These are phyloP conservation scores for Leptinotarsa lineolata DNA, from an alignment of 1,140 invertebrate species.

Conservation along the genomic window DNA sequence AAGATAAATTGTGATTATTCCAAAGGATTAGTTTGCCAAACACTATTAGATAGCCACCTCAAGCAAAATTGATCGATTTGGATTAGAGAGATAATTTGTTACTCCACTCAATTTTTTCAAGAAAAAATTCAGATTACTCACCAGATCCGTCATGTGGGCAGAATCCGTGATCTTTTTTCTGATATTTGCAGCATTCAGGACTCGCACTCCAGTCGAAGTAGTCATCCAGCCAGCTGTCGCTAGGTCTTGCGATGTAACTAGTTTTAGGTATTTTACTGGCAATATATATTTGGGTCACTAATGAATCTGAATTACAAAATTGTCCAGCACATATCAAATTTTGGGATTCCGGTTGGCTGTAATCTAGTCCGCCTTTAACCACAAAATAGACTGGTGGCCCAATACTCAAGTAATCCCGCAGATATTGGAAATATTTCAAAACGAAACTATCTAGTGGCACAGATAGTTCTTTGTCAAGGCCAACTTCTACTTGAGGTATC, in stretches of 20 bases:
- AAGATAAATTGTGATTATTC: too few relatives aligned
- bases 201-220: slow-evolving; percentile 86
- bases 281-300: slow-evolving; percentile 81
- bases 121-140: slow-evolving; percentile 15
- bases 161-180: slow-evolving; percentile 63
- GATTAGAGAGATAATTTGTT: too few relatives aligned
- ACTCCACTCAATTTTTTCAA: slow-evolving; percentile 13
- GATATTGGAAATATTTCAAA: slow-evolving; percentile 84
- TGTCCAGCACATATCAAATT: slow-evolving; percentile 85
- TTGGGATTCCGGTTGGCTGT: slow-evolving; percentile 71
- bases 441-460: slow-evolving; percentile 97
- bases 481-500: slow-evolving; percentile 86
- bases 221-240: slow-evolving; percentile 95
- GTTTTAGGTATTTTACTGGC: slow-evolving; percentile 71
- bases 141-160: slow-evolving; percentile 64
- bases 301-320: slow-evolving; percentile 79
- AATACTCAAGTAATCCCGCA: slow-evolving; percentile 88
- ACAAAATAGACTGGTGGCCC: slow-evolving; percentile 96
- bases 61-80: too few relatives aligned
- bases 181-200: slow-evolving; percentile 66
- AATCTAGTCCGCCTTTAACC: slow-evolving; percentile 81
- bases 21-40: too few relatives aligned
- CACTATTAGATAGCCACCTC: too few relatives aligned
- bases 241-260: slow-evolving; percentile 86
- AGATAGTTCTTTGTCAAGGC: slow-evolving; percentile 94